Conservation (phyloP, 2,888 invertebrate genomes). For the Tenthredo notha region DNA sequence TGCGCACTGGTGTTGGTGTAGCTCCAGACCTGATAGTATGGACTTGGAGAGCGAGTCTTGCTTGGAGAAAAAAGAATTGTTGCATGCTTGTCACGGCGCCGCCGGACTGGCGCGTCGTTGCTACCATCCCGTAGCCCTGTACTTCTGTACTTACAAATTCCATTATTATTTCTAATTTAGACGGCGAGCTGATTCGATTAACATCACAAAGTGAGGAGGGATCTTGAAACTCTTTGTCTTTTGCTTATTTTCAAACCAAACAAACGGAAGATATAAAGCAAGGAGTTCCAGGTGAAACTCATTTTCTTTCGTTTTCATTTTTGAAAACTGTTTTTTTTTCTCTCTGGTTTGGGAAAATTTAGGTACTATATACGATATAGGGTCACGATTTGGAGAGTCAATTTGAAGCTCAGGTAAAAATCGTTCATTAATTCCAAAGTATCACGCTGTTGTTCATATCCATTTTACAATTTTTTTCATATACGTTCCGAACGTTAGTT, state of each 20-base stretch:
- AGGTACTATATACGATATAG: background rate
- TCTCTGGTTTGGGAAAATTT: background rate
- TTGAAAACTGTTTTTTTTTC: background rate
- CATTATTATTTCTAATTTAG: slow-evolving; percentile 61
- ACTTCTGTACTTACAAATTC: slow-evolving; percentile 58
- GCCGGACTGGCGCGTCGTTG: slow-evolving; percentile 46
- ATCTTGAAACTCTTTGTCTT: background rate
- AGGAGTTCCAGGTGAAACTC: background rate
- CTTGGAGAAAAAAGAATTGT: slow-evolving; percentile 12
- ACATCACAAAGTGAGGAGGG: background rate
- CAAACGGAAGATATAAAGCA: background rate
- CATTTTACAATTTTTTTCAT: background rate
- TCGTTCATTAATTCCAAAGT: background rate
- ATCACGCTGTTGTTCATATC: background rate
- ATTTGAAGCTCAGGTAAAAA: background rate
- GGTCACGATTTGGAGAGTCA: background rate
- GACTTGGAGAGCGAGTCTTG: background rate
- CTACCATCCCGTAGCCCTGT: slow-evolving; percentile 23
- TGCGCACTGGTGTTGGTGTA: background rate
- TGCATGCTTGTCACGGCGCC: slow-evolving; percentile 53
- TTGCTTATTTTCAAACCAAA: background rate
- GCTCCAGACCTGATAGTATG: background rate
- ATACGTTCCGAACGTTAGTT: background rate
- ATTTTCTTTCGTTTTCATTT: background rate
- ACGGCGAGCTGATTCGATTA: slow-evolving; percentile 34